These are phyloP conservation scores for Chrysemys picta DNA, from an alignment of 2,113 vertebrate genomes.

Conservation along the genomic window DNA sequence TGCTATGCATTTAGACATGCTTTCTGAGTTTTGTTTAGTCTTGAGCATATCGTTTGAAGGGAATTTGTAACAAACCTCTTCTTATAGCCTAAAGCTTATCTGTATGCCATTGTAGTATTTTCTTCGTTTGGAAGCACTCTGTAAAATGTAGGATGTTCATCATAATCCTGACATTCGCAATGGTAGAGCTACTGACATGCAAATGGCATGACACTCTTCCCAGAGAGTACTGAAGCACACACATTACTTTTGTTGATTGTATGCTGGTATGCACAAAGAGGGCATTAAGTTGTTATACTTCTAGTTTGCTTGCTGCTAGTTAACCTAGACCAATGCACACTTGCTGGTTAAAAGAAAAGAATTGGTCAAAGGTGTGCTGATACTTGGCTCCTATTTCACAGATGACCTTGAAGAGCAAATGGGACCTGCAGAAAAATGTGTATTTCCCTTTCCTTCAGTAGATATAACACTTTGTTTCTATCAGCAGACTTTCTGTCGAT, in stretches of 20 bases:
- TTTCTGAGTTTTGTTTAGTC: slow-evolving; percentile 71
- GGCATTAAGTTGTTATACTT: slow-evolving; percentile 55
- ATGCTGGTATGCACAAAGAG: slow-evolving; percentile 69
- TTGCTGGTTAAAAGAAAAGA: slow-evolving; percentile 38
- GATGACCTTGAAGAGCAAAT: slow-evolving; percentile 39
- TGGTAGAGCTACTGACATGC: slow-evolving; percentile 42
- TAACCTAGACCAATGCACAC: slow-evolving; percentile 56
- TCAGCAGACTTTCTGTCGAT: slow-evolving; percentile 24
- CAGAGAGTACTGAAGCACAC: slow-evolving; percentile 57
- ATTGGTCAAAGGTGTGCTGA: slow-evolving; percentile 25
- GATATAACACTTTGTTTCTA: slow-evolving; percentile 40
- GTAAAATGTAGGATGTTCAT: slow-evolving; percentile 15
- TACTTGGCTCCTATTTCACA: slow-evolving; percentile 43
- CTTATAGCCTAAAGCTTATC: slow-evolving; percentile 50
- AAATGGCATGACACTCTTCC: slow-evolving; percentile 37
- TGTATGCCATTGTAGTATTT: slow-evolving; percentile 57
- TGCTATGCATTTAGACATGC: slow-evolving; percentile 79
- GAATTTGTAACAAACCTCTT: slow-evolving; percentile 59
- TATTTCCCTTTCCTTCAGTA: slow-evolving; percentile 64
- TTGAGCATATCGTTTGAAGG: slow-evolving; percentile 58
- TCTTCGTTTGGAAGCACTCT: slow-evolving; percentile 48
- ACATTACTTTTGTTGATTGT: slow-evolving; percentile 56
- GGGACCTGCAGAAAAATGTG: slow-evolving; percentile 48
- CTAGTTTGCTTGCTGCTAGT: slow-evolving; percentile 59
- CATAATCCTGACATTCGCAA: slow-evolving; percentile 14